Evolutionary conservation across 2,113 vertebrate species (phyloP).

Genomic region (Bos taurus): ARS-UCD2.0 NC_037329.1:112752501-112753000

Average conservation of each 20-base stretch:
- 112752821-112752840: neutral
- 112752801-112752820: neutral
- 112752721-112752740: neutral
- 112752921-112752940: neutral
- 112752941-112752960: neutral
- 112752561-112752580: neutral
- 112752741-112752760: neutral
- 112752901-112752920: neutral
- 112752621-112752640: neutral
- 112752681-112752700: neutral
- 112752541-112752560: neutral
- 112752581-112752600: neutral
- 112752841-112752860: neutral
- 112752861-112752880: neutral
- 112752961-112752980: neutral
- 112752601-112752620: neutral
- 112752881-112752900: neutral
- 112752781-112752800: neutral
- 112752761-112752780: neutral
- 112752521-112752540: neutral
- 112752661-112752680: neutral
- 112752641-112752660: neutral
- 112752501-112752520: neutral
- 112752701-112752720: neutral
- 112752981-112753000: neutral